Percentiles rank a stretch among this genome's conserved stretches.
phyloP scores from a whole-genome alignment of 2,113 vertebrate species.

The Ondatra zibethicus region DNA sequence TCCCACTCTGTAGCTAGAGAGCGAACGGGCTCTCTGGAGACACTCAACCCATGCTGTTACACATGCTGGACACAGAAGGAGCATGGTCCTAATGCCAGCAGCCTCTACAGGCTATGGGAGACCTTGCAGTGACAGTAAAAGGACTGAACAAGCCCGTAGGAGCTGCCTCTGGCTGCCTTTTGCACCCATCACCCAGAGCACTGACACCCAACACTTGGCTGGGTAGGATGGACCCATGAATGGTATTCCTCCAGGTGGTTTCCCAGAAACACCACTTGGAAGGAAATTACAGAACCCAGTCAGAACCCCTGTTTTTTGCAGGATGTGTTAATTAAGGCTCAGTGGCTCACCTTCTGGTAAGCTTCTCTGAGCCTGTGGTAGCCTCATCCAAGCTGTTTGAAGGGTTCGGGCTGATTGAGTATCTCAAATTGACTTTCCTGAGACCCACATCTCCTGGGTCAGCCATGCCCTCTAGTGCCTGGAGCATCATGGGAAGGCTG shows the following conservation, averaged over 20 bases:
- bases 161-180: neutral
- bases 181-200: accelerated
- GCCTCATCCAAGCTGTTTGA: neutral
- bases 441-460: neutral
- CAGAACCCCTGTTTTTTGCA: neutral
- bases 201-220: neutral
- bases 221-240: neutral
- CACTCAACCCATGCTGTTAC: neutral
- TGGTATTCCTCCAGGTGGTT: neutral
- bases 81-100: neutral
- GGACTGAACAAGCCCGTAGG: neutral
- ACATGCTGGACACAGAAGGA: neutral
- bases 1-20: neutral
- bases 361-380: neutral
- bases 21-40: neutral
- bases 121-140: accelerated
- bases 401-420: neutral
- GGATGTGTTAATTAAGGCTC: neutral
- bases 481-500: neutral
- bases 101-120: neutral
- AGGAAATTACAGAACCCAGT: neutral
- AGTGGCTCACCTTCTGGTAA: accelerated
- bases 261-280: neutral
- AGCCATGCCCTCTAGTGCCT: accelerated
- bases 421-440: neutral